A percentile compares a stretch with the other conserved stretches of the same genome.
Evolutionary conservation across 2,113 vertebrate genomes (phyloP).

Genomic region (Erinaceus europaeus): DNA sequence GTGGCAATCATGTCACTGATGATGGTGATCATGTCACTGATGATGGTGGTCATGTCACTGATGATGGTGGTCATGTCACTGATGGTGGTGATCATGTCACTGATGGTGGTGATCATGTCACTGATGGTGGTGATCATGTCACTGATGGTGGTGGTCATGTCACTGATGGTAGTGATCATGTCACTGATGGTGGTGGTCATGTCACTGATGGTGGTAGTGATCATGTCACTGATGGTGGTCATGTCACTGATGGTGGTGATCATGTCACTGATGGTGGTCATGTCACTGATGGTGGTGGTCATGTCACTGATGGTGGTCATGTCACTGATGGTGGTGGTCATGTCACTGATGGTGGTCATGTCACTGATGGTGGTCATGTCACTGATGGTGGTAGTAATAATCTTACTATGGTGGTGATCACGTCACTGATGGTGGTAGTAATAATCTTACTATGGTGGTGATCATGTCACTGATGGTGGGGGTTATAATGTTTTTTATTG

Average conservation of each 20-base stretch:
- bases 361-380: accelerated
- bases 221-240: background rate
- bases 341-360: accelerated
- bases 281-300: background rate
- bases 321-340: accelerated
- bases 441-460: too few relatives aligned
- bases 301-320: background rate
- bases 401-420: accelerated
- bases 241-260: accelerated
- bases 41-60: too few relatives aligned
- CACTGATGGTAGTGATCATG: too few relatives aligned
- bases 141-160: accelerated
- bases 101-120: too few relatives aligned
- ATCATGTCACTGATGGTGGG: accelerated
- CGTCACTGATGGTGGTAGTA: accelerated
- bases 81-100: background rate
- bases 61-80: background rate
- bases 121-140: accelerated
- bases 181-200: too few relatives aligned
- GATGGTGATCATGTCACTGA: background rate
- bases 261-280: accelerated
- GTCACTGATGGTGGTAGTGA: background rate
- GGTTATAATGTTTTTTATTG: too few relatives aligned
- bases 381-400: background rate
- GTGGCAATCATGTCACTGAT: accelerated